Evolutionary conservation across 2,888 invertebrate species (phyloP).

Genomic region (Malthinus flaveolus): DNA sequence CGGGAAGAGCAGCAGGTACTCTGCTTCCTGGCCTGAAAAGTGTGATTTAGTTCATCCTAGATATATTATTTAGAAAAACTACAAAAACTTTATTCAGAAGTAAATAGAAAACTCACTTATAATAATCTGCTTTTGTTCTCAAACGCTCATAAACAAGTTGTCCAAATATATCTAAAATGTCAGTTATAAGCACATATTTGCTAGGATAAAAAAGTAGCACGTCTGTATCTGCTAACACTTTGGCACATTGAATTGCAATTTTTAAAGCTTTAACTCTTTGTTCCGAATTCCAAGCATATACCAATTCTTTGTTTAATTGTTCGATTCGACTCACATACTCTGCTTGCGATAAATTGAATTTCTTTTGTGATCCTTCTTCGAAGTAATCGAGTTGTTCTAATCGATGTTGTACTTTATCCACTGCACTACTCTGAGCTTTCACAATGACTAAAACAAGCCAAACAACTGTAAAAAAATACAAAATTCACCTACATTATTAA

Average conservation of each 20-base stretch:
- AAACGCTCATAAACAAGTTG: conserved; percentile 85
- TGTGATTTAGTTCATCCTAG: too few relatives aligned
- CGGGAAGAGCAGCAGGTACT: conserved; percentile 58
- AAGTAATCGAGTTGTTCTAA: conserved; percentile 94
- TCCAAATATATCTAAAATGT: conserved; percentile 94
- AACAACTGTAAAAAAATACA: too few relatives aligned
- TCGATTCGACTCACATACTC: conserved; percentile 89
- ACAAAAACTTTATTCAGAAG: conserved; percentile 9
- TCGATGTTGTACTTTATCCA: conserved; percentile 87
- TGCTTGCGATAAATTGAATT: conserved; percentile 83
- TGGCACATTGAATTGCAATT: conserved; percentile 96
- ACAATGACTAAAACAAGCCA: conserved; percentile 66
- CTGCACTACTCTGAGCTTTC: conserved; percentile 78
- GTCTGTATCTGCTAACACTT: conserved; percentile 84
- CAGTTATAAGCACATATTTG: conserved; percentile 95
- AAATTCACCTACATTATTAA: conserved; percentile 47
- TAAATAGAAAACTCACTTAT: conserved; percentile 52
- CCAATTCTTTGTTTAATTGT: conserved; percentile 88
- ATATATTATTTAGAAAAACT: background rate
- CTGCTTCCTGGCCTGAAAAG: conserved; percentile 60
- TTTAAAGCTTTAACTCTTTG: conserved; percentile 94
- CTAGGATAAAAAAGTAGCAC: conserved; percentile 97
- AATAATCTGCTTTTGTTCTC: conserved; percentile 71
- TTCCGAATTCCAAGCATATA: conserved; percentile 91
- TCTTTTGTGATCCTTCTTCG: conserved; percentile 85